These are phyloP conservation scores for Apotomis turbidana DNA, from an alignment of 2,888 invertebrate genomes.

Conservation along the genomic window DNA sequence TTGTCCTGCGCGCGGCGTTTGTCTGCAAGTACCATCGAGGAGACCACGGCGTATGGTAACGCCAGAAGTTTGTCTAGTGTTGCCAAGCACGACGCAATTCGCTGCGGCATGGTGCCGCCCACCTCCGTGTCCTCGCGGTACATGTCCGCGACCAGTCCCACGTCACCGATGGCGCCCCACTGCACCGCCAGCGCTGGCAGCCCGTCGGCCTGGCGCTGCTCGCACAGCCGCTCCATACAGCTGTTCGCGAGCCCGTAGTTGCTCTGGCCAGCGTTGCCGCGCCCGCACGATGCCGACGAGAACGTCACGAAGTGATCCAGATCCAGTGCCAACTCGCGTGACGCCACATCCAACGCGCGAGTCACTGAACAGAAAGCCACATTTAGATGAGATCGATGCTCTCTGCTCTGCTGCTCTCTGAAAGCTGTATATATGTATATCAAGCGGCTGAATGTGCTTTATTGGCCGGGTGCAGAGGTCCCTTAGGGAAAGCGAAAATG, in stretches of 20 bases:
- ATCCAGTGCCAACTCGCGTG: conserved; percentile 90
- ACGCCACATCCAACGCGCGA: conserved; percentile 90
- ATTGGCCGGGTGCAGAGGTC: too few relatives aligned
- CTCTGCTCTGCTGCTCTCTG: too few relatives aligned
- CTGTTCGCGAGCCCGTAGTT: conserved; percentile 99
- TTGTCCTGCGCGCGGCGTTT: conserved; percentile 86
- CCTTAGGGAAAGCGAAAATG: too few relatives aligned
- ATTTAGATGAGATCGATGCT: too few relatives aligned
- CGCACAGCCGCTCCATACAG: too few relatives aligned
- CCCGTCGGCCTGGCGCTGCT: conserved; percentile 91
- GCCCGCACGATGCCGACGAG: conserved; percentile 98
- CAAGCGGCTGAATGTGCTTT: too few relatives aligned
- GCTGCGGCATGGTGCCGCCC: conserved; percentile 96
- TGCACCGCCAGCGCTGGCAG: conserved; percentile 96
- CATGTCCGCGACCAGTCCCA: conserved; percentile 96
- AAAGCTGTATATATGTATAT: too few relatives aligned
- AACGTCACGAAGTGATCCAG: conserved; percentile 97
- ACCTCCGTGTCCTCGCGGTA: conserved; percentile 94
- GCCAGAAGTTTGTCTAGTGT: conserved; percentile 96
- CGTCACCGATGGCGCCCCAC: conserved; percentile 99
- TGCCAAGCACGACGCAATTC: conserved; percentile 95
- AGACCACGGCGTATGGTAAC: conserved; percentile 91
- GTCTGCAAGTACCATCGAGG: conserved; percentile 94
- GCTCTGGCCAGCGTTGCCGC: conserved; percentile 97
- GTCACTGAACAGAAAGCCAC: conserved; percentile 80